Conservation (phyloP, 2,797 vertebrate genomes). For the Takifugu ocellatus region DNA sequence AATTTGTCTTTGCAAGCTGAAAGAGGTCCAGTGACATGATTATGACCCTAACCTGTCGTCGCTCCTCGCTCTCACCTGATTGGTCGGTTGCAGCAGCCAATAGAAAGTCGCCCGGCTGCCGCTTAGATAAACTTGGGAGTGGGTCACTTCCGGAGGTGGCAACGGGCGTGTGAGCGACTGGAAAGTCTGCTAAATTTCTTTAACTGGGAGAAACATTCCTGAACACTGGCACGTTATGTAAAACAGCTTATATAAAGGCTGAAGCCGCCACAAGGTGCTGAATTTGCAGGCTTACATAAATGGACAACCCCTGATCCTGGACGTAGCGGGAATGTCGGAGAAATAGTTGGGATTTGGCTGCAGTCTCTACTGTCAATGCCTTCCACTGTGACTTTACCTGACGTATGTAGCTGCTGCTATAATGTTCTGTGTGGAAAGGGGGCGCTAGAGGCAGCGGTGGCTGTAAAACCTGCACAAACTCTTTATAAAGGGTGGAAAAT, state of each 20-base stretch:
- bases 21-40: neutral
- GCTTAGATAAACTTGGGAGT: slow-evolving; percentile 4
- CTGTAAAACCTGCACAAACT: neutral
- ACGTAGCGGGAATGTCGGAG: slow-evolving; percentile 7
- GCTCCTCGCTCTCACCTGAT: slow-evolving; percentile 27
- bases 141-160: slow-evolving; percentile 31
- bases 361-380: slow-evolving; percentile 14
- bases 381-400: slow-evolving; percentile 1
- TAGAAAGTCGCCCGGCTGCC: slow-evolving; percentile 18
- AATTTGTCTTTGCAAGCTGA: neutral
- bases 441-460: slow-evolving; percentile 1
- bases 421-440: neutral
- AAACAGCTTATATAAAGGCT: slow-evolving; percentile 51
- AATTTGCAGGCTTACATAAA: slow-evolving; percentile 48
- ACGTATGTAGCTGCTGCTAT: slow-evolving; percentile 14
- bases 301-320: slow-evolving; percentile 28
- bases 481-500: neutral
- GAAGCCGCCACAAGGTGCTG: slow-evolving; percentile 24
- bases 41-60: slow-evolving; percentile 32
- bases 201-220: neutral
- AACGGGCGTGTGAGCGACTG: slow-evolving; percentile 5
- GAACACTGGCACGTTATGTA: slow-evolving; percentile 34
- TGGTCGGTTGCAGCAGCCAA: slow-evolving; percentile 46
- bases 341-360: slow-evolving; percentile 31
- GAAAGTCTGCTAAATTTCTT: slow-evolving; percentile 9